Evolutionary conservation across 2,113 vertebrate genomes (phyloP).

Genomic region (Xenopus borealis): DNA sequence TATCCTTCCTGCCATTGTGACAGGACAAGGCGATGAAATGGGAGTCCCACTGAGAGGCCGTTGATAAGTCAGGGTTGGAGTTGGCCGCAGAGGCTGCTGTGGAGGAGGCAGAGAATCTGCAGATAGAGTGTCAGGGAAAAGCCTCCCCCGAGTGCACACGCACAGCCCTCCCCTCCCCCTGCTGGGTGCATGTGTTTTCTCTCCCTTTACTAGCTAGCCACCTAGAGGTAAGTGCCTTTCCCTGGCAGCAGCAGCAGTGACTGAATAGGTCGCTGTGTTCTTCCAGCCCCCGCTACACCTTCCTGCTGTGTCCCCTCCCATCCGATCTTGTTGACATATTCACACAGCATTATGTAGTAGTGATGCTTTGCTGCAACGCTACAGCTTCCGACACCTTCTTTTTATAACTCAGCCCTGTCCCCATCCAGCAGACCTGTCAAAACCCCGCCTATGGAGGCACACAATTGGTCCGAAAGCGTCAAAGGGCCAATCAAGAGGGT

Average conservation of each 20-base stretch:
- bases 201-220: constrained; percentile 59
- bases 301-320: constrained; percentile 62
- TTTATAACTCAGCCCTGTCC: constrained; percentile 95
- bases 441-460: constrained; percentile 96
- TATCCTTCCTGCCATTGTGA: constrained; percentile 45
- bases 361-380: constrained; percentile 84
- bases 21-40: constrained; percentile 40
- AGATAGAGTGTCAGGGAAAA: constrained; percentile 37
- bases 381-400: constrained; percentile 94
- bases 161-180: constrained; percentile 1
- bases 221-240: constrained; percentile 58
- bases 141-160: constrained; percentile 38
- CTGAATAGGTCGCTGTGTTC: constrained; percentile 49
- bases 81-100: constrained; percentile 16
- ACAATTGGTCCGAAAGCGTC: constrained; percentile 99
- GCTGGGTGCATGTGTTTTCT: constrained; percentile 39
- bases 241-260: constrained; percentile 13
- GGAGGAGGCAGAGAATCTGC: neutral
- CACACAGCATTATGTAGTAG: constrained; percentile 78
- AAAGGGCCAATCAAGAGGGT: constrained; percentile 98
- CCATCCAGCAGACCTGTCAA: constrained; percentile 96
- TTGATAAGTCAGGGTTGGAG: constrained; percentile 35
- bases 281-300: constrained; percentile 45
- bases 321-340: constrained; percentile 86
- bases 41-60: constrained; percentile 23